phyloP scores from a whole-genome alignment of 2,797 vertebrate species.

The Myripristis jacobus region DNA sequence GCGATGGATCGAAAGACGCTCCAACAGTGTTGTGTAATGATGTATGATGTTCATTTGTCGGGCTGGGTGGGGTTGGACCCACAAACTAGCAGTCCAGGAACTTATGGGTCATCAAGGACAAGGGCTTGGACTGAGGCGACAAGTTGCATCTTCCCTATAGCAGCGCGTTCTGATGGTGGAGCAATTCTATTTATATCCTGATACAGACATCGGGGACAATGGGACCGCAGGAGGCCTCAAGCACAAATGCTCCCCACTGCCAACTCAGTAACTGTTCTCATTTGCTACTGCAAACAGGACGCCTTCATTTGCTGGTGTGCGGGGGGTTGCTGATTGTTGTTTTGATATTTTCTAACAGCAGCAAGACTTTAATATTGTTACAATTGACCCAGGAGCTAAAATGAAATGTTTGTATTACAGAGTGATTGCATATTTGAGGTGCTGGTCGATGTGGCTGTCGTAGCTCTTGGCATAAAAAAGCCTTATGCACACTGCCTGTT shows the following conservation, averaged over 20 bases:
- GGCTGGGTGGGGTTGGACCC: too few relatives aligned
- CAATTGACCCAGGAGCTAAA: background rate
- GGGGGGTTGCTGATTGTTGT: background rate
- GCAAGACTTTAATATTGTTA: background rate
- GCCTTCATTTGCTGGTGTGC: constrained; percentile 25
- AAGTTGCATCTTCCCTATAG: constrained; percentile 58
- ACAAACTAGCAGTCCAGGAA: constrained; percentile 1
- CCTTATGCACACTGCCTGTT: background rate
- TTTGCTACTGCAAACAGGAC: constrained; percentile 44
- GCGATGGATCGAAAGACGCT: constrained; percentile 8
- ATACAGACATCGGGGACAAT: constrained; percentile 63
- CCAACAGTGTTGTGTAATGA: constrained; percentile 17
- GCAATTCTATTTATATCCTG: constrained; percentile 76
- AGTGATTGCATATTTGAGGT: background rate
- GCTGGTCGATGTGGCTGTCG: background rate
- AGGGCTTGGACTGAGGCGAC: constrained; percentile 29
- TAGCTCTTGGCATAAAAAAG: background rate
- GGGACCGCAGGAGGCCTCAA: constrained; percentile 69
- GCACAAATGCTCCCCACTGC: constrained; percentile 64
- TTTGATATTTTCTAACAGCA: background rate
- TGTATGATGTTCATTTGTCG: too few relatives aligned
- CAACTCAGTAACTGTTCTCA: constrained; percentile 53
- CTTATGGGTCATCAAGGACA: constrained; percentile 59
- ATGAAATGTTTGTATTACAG: background rate
- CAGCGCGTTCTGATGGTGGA: constrained; percentile 60